Percentiles rank a stretch among this genome's conserved stretches.
phyloP scores from a whole-genome alignment of 2,113 vertebrate species.

The Motacilla tschutschensis region DNA sequence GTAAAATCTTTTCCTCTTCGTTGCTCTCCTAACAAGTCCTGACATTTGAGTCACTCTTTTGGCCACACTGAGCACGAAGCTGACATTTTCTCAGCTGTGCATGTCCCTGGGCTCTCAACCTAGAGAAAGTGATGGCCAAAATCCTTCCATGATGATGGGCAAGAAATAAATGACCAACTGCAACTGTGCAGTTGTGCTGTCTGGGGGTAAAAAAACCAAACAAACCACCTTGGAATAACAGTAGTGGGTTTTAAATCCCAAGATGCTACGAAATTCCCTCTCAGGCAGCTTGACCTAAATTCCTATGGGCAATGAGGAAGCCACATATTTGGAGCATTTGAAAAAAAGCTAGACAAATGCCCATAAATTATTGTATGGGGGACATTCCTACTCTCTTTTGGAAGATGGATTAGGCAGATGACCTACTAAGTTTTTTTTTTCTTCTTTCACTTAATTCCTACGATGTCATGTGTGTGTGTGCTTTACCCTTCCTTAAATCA shows the following conservation, averaged over 20 bases:
- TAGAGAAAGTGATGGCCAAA: not conserved
- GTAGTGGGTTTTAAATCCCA: not conserved
- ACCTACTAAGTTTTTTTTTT: constrained; percentile 32
- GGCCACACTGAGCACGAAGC: not conserved
- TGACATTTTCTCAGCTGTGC: not conserved
- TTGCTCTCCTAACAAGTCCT: not conserved
- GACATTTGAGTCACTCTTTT: not conserved
- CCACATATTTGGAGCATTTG: constrained; percentile 31
- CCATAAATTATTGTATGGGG: constrained; percentile 21
- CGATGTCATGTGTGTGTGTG: not conserved
- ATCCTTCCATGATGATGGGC: not conserved
- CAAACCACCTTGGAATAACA: not conserved
- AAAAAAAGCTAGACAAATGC: constrained; percentile 39
- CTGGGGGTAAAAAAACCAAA: too few relatives aligned
- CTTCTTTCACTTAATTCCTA: constrained; percentile 40
- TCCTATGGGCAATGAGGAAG: constrained; percentile 15
- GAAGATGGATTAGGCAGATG: constrained; percentile 57
- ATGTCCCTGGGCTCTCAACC: not conserved
- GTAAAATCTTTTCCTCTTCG: not conserved
- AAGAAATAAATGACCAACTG: not conserved
- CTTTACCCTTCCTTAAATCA: constrained; percentile 39
- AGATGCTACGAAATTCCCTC: not conserved
- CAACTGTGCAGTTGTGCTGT: not conserved
- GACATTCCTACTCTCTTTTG: constrained; percentile 8
- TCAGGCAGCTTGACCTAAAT: constrained; percentile 55